These are phyloP conservation scores for Kryptolebias marmoratus DNA, from an alignment of 2,113 vertebrate genomes.

Conservation along the genomic window DNA sequence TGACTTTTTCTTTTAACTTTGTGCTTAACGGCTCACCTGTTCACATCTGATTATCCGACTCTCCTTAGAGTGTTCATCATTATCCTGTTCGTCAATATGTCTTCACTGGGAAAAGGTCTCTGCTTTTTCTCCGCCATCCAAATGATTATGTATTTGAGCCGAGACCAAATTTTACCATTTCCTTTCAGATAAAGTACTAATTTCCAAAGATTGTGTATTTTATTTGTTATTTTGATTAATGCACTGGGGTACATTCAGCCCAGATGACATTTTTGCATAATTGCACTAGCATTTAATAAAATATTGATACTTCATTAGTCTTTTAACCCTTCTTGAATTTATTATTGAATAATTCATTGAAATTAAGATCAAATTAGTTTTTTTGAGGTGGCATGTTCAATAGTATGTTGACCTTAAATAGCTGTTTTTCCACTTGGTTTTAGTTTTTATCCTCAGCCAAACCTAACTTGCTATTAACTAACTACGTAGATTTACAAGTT, in stretches of 20 bases:
- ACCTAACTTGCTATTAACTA: no score
- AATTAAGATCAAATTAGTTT: background rate
- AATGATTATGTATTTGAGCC: conserved; percentile 10
- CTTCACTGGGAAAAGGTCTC: conserved; percentile 11
- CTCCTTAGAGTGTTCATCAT: conserved; percentile 14
- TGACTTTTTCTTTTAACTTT: no score
- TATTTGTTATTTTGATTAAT: background rate
- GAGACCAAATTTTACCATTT: background rate
- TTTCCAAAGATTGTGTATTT: background rate
- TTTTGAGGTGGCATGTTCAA: no score
- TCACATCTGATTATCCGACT: no score
- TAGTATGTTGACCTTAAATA: no score
- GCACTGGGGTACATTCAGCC: background rate
- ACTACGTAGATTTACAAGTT: no score
- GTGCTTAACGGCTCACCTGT: no score
- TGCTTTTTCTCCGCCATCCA: conserved; percentile 7
- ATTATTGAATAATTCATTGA: background rate
- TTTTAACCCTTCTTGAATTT: background rate
- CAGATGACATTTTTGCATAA: background rate
- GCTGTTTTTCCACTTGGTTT: no score
- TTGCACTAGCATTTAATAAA: background rate
- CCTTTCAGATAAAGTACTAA: background rate
- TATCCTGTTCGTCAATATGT: conserved; percentile 29
- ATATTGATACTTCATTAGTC: no score
- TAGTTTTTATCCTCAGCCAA: no score